Conservation (phyloP, 2,888 invertebrate genomes). For the Polyommatus icarus region DNA sequence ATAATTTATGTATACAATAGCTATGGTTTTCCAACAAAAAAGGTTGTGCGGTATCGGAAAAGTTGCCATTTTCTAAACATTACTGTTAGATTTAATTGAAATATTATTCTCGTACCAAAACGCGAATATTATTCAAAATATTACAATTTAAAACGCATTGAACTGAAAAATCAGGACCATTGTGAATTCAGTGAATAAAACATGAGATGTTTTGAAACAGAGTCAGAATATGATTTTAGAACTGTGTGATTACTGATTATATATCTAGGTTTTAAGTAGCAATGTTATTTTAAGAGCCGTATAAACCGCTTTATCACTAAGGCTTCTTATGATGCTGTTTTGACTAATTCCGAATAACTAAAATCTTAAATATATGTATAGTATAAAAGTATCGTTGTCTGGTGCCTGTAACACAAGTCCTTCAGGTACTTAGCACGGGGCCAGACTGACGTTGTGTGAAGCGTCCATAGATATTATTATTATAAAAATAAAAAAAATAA, state of each 20-base stretch:
- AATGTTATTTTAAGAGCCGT: neutral
- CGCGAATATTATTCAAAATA: slow-evolving; percentile 18
- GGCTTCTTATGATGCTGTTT: too few relatives aligned
- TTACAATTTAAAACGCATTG: slow-evolving; percentile 13
- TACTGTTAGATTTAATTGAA: neutral
- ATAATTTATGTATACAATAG: too few relatives aligned
- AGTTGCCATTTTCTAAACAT: neutral
- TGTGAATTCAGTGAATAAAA: slow-evolving; percentile 3
- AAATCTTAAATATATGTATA: too few relatives aligned
- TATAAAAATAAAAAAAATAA: too few relatives aligned
- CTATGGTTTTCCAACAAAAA: neutral
- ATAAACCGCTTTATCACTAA: too few relatives aligned
- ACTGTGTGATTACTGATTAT: neutral
- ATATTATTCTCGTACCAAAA: slow-evolving; percentile 12
- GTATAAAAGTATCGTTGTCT: too few relatives aligned
- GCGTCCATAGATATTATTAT: too few relatives aligned
- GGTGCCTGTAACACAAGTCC: too few relatives aligned
- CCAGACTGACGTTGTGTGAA: too few relatives aligned
- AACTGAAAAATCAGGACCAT: slow-evolving; percentile 6
- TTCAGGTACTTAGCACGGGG: too few relatives aligned
- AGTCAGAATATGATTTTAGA: neutral
- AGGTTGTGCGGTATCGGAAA: neutral
- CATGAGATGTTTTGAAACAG: neutral
- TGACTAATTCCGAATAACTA: too few relatives aligned
- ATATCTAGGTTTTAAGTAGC: neutral